A percentile compares a stretch with the other conserved stretches of the same genome.
Conservation (phyloP, 2,797 vertebrate species). For the Neosalanx taihuensis region DNA sequence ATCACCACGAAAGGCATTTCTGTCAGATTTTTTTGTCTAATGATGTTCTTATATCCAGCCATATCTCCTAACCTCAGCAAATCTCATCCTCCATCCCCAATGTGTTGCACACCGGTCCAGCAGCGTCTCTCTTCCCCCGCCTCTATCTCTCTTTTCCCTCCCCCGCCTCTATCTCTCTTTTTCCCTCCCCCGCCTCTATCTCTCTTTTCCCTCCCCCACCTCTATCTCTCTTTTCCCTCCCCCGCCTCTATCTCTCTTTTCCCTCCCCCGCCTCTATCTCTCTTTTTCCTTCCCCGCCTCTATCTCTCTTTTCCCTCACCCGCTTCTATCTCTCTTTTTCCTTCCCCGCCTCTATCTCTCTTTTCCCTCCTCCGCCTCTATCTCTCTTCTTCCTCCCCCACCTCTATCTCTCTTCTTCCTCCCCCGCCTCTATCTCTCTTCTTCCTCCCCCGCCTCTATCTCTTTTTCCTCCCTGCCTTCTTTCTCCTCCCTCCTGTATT, state of each 20-base stretch:
- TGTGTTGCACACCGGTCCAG: slow-evolving; percentile 12
- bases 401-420: slow-evolving; percentile 2
- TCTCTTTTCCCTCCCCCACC: neutral
- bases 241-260: slow-evolving; percentile 44
- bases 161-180: no score
- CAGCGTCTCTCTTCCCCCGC: slow-evolving; percentile 16
- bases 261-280: slow-evolving; percentile 28
- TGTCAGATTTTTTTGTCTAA: neutral
- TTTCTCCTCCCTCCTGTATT: no score
- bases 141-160: slow-evolving; percentile 28
- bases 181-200: neutral
- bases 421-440: slow-evolving; percentile 44
- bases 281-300: slow-evolving; percentile 42
- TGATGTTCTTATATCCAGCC: slow-evolving; percentile 12
- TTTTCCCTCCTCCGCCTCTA: no score
- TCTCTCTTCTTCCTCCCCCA: neutral
- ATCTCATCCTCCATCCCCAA: slow-evolving; percentile 32
- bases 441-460: slow-evolving; percentile 20
- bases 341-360: no score
- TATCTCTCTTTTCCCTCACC: neutral
- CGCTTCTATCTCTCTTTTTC: slow-evolving; percentile 34
- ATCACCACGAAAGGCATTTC: no score
- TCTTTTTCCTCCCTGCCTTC: slow-evolving; percentile 47
- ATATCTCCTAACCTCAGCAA: slow-evolving; percentile 31
- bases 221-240: neutral